Conservation (phyloP, 2,113 vertebrate species). For the Nematolebias whitei region DNA sequence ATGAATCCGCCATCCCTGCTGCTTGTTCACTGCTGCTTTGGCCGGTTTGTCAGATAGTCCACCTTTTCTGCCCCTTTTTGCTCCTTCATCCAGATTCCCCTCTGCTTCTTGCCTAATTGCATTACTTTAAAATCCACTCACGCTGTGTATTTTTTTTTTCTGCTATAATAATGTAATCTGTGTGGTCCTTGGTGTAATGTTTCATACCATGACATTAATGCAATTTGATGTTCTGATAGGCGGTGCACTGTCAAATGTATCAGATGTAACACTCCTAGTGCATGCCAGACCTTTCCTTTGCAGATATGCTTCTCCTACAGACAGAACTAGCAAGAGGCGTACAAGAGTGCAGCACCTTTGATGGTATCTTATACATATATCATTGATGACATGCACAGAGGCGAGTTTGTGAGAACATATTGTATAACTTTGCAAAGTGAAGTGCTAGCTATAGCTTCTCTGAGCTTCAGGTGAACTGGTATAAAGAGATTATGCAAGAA, state of each 20-base stretch:
- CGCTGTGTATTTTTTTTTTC: slow-evolving; percentile 34
- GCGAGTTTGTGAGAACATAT: slow-evolving; percentile 36
- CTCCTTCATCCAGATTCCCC: slow-evolving; percentile 25
- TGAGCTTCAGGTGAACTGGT: slow-evolving; percentile 42
- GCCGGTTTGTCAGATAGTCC: slow-evolving; percentile 20
- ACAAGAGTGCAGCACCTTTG: slow-evolving; percentile 12
- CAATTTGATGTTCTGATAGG: slow-evolving; percentile 23
- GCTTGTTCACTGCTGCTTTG: slow-evolving; percentile 35
- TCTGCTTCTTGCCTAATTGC: slow-evolving; percentile 48
- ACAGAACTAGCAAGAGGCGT: slow-evolving; percentile 19
- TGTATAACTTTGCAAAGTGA: slow-evolving; percentile 38
- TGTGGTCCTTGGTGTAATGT: slow-evolving; percentile 5
- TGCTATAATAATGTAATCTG: slow-evolving; percentile 35
- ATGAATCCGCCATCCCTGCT: slow-evolving; percentile 32
- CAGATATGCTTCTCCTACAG: slow-evolving; percentile 10
- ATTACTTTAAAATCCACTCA: slow-evolving; percentile 58
- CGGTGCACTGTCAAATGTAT: slow-evolving; percentile 16
- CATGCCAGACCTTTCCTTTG: slow-evolving; percentile 5
- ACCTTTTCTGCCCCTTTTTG: slow-evolving; percentile 14
- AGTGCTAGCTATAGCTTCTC: slow-evolving; percentile 26
- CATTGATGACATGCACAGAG: slow-evolving; percentile 36
- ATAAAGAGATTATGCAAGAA: slow-evolving; percentile 63
- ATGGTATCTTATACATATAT: slow-evolving; percentile 47
- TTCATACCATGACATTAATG: slow-evolving; percentile 17
- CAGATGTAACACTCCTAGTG: slow-evolving; percentile 8